phyloP scores from a whole-genome alignment of 2,888 invertebrate genomes.

The Eilema depressum region DNA sequence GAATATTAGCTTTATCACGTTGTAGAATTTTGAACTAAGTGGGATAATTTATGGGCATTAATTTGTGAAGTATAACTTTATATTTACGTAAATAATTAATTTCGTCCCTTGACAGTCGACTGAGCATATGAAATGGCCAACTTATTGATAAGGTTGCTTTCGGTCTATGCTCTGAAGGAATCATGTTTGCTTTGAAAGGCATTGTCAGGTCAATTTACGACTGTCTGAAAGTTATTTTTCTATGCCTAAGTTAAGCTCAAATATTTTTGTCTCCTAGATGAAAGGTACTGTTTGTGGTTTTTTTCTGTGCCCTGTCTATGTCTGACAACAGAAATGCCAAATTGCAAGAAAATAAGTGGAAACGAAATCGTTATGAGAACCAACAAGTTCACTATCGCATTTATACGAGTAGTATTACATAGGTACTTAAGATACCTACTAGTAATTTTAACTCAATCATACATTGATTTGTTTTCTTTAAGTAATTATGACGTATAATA shows the following conservation, averaged over 20 bases:
- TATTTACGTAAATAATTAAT: not conserved
- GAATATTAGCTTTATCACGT: constrained; percentile 26
- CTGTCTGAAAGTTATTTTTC: too few species aligned
- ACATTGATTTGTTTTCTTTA: too few species aligned
- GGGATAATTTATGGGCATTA: not conserved
- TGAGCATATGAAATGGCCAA: not conserved
- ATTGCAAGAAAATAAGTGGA: not conserved
- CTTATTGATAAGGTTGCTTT: not conserved
- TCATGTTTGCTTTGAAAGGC: not conserved
- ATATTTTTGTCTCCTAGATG: too few species aligned
- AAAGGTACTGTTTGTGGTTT: not conserved
- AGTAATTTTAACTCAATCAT: too few species aligned
- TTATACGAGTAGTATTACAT: too few species aligned
- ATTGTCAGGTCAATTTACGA: too few species aligned
- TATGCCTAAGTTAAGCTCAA: not conserved
- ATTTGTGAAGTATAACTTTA: not conserved
- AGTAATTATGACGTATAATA: too few species aligned
- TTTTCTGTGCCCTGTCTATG: not conserved
- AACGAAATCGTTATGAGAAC: too few species aligned
- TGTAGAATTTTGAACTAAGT: constrained; percentile 13
- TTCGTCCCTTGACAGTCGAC: not conserved
- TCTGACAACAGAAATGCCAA: not conserved
- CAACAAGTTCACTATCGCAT: too few species aligned
- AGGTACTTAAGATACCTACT: too few species aligned
- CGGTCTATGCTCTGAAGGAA: not conserved